Conservation (phyloP, 2,888 invertebrate genomes). For the Blastobasis lacticolella region DNA sequence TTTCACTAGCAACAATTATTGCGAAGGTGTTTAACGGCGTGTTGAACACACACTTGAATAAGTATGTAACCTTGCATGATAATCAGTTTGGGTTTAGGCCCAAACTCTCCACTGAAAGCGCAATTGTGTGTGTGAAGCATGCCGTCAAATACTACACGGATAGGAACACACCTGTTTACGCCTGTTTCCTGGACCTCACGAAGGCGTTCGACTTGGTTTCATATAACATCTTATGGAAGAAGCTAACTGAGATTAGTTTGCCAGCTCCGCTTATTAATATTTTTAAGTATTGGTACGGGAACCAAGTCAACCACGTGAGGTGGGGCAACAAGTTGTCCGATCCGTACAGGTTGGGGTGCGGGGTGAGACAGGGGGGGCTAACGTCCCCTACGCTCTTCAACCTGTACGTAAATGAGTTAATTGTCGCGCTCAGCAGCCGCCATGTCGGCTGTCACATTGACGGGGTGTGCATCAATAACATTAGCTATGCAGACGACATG, state of each 20-base stretch:
- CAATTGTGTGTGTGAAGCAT: neutral
- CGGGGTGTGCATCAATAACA: constrained; percentile 9
- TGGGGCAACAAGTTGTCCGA: constrained; percentile 11
- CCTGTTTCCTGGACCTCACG: neutral
- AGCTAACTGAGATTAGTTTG: constrained; percentile 1
- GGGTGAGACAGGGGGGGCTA: constrained; percentile 19
- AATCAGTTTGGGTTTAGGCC: constrained; percentile 1
- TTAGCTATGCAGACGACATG: constrained; percentile 18
- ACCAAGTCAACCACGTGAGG: constrained; percentile 12
- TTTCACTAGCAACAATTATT: constrained; percentile 4
- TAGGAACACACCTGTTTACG: neutral
- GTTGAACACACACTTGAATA: constrained; percentile 1
- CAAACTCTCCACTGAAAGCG: neutral
- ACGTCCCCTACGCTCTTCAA: constrained; percentile 18
- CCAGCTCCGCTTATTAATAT: neutral
- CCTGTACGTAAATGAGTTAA: constrained; percentile 13
- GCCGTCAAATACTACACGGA: neutral
- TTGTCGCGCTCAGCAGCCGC: constrained; percentile 13
- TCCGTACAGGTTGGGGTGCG: constrained; percentile 13
- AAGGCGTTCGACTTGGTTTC: neutral
- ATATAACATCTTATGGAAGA: constrained; percentile 5
- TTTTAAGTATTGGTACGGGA: constrained; percentile 10
- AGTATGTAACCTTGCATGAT: neutral
- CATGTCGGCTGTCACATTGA: constrained; percentile 15
- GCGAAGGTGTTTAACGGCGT: constrained; percentile 5